A percentile compares a stretch with the other conserved stretches of the same genome.
Conservation (phyloP, 2,888 invertebrate genomes). For the Drosophila borborema region DNA sequence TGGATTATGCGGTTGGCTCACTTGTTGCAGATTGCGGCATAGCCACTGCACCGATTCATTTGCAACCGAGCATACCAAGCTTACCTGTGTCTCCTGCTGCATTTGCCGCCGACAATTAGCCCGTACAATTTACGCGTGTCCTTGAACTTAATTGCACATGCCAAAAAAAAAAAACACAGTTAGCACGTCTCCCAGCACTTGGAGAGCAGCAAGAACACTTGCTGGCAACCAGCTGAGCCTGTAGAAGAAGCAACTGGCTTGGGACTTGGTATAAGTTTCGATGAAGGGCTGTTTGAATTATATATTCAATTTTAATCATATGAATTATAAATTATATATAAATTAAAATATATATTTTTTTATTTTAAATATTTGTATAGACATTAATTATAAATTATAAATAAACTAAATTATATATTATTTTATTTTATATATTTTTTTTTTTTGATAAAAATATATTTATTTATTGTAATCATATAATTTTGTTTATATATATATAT, state of each 20-base stretch:
- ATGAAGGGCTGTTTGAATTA: too few relatives aligned
- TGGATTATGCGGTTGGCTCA: constrained; percentile 72
- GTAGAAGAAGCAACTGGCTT: neutral
- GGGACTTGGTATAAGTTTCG: too few relatives aligned
- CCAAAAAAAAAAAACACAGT: constrained; percentile 15
- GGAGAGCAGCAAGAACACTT: neutral
- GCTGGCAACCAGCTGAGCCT: neutral
- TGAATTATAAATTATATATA: too few relatives aligned
- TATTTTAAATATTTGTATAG: too few relatives aligned
- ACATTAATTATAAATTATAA: too few relatives aligned
- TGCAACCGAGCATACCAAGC: constrained; percentile 22
- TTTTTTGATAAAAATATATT: too few relatives aligned
- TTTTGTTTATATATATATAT: too few relatives aligned
- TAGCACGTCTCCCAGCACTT: constrained; percentile 1
- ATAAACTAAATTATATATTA: too few relatives aligned
- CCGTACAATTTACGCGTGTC: constrained; percentile 33
- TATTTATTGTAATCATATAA: too few relatives aligned
- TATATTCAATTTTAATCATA: too few relatives aligned
- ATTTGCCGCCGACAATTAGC: constrained; percentile 37
- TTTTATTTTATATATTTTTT: too few relatives aligned
- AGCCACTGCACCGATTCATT: constrained; percentile 44
- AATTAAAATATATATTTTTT: too few relatives aligned
- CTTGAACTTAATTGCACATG: constrained; percentile 48
- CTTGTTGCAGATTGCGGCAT: constrained; percentile 64
- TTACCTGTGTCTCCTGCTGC: constrained; percentile 16